These are phyloP conservation scores for Drosophila pallidifrons DNA, from an alignment of 1,140 invertebrate genomes.

Conservation along the genomic window DNA sequence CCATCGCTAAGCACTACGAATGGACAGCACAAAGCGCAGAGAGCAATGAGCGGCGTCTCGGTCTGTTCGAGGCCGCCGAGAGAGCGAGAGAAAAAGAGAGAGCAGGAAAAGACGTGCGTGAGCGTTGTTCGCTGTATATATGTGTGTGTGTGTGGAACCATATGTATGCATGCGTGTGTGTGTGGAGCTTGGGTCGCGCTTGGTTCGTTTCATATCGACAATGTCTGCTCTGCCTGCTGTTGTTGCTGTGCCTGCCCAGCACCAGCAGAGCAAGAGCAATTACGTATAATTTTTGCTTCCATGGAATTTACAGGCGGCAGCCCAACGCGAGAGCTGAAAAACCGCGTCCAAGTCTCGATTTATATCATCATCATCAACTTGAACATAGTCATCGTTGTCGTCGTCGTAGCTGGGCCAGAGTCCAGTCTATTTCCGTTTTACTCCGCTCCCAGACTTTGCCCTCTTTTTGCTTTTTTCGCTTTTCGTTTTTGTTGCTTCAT, in stretches of 20 bases:
- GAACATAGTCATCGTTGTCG: background rate
- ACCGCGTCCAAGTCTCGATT: conserved; percentile 33
- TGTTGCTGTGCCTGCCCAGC: conserved; percentile 51
- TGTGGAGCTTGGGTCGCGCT: conserved; percentile 52
- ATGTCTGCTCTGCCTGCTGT: conserved; percentile 9
- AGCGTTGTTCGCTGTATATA: background rate
- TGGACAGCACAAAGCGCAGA: conserved; percentile 48
- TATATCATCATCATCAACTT: conserved; percentile 26
- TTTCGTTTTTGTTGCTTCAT: background rate
- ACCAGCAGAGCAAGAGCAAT: conserved; percentile 53
- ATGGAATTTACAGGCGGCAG: conserved; percentile 37
- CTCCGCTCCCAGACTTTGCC: conserved; percentile 1
- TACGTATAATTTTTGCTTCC: conserved; percentile 56
- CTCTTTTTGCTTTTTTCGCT: background rate
- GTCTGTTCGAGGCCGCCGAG: conserved; percentile 45
- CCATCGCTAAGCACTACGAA: conserved; percentile 43
- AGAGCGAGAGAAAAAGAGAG: conserved; percentile 6
- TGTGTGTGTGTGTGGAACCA: conserved; percentile 1
- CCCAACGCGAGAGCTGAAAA: background rate
- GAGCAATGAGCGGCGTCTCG: conserved; percentile 41
- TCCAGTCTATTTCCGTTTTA: conserved; percentile 46
- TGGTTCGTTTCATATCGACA: conserved; percentile 48
- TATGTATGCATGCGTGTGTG: conserved; percentile 11
- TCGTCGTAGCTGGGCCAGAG: conserved; percentile 9
- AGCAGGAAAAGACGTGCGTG: conserved; percentile 25